These are phyloP conservation scores for Chrysogorgia sp. DNA, from an alignment of 92 coral and sea anemone species.

Conservation along the genomic window DNA sequence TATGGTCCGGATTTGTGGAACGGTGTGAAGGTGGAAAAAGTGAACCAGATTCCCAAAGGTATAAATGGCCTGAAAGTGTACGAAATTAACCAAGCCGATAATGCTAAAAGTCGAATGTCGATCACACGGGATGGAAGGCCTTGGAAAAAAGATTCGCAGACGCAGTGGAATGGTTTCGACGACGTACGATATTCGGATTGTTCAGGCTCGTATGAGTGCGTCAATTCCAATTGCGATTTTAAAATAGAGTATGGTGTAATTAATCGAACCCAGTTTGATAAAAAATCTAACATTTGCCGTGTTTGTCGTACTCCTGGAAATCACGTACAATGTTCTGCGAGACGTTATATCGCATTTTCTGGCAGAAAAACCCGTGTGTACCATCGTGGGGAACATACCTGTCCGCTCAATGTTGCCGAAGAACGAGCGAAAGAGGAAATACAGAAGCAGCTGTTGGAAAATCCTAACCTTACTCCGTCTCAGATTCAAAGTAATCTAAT, in stretches of 20 bases:
- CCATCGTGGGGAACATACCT: slow-evolving; percentile 41
- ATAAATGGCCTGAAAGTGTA: slow-evolving; percentile 49
- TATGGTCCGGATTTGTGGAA: slow-evolving; percentile 49
- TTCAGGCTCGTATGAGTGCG: slow-evolving; percentile 63
- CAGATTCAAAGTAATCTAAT: slow-evolving; percentile 29
- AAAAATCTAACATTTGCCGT: slow-evolving; percentile 31
- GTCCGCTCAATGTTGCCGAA: slow-evolving; percentile 5
- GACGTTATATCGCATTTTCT: slow-evolving; percentile 42
- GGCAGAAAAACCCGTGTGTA: neutral
- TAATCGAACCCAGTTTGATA: slow-evolving; percentile 61
- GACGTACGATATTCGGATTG: slow-evolving; percentile 63
- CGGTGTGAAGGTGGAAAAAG: slow-evolving; percentile 38
- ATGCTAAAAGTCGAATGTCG: slow-evolving; percentile 20
- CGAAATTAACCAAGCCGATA: slow-evolving; percentile 21
- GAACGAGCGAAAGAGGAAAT: slow-evolving; percentile 40
- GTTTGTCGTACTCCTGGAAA: slow-evolving; percentile 41
- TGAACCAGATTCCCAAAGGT: slow-evolving; percentile 49
- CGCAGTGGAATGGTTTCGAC: slow-evolving; percentile 58
- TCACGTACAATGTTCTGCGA: slow-evolving; percentile 59
- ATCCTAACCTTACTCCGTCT: slow-evolving; percentile 30
- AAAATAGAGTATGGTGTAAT: slow-evolving; percentile 57
- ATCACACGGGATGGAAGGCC: slow-evolving; percentile 58
- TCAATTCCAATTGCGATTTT: slow-evolving; percentile 53
- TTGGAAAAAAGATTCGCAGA: slow-evolving; percentile 62
- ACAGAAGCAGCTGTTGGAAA: slow-evolving; percentile 2